A percentile compares a stretch with the other conserved stretches of the same genome.
Conservation (phyloP, 2,888 invertebrate genomes). For the Aspidiotus destructor region DNA sequence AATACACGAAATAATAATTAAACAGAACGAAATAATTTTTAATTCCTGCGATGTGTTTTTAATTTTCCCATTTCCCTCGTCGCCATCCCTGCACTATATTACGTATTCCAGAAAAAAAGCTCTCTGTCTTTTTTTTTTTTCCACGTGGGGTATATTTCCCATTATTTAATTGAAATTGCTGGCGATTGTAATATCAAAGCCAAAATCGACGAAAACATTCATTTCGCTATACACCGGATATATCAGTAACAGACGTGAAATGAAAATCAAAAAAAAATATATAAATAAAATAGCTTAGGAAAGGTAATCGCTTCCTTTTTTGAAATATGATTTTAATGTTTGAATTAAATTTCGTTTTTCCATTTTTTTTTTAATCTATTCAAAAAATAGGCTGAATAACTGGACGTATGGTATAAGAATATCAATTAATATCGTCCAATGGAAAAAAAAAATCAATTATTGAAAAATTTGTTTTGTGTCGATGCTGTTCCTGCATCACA, state of each 20-base stretch:
- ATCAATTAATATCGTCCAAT: conserved; percentile 30
- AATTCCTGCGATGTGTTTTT: conserved; percentile 29
- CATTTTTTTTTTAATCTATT: conserved; percentile 6
- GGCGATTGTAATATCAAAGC: conserved; percentile 31
- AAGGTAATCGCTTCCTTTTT: conserved; percentile 26
- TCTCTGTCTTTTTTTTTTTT: conserved; percentile 18
- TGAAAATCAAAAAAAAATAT: conserved; percentile 14
- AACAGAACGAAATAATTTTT: conserved; percentile 28
- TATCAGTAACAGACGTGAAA: conserved; percentile 3
- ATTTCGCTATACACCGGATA: conserved; percentile 17
- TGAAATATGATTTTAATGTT: conserved; percentile 18
- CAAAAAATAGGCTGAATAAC: conserved; percentile 22
- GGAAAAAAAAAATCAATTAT: conserved; percentile 16
- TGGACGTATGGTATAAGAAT: conserved; percentile 27
- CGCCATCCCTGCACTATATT: conserved; percentile 12
- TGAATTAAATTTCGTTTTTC: conserved; percentile 19
- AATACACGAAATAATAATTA: conserved; percentile 5
- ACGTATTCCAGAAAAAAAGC: not conserved
- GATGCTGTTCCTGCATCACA: not conserved
- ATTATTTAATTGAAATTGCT: conserved; percentile 33
- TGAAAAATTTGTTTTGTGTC: conserved; percentile 22
- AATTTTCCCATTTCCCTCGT: conserved; percentile 20
- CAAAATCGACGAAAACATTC: conserved; percentile 29
- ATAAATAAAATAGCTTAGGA: conserved; percentile 12
- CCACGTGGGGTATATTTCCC: conserved; percentile 14